Evolutionary conservation across 2,797 vertebrate genomes (phyloP), one percentile per base, ranked within the genome.

Genomic region (Parambassis ranga): DNA sequence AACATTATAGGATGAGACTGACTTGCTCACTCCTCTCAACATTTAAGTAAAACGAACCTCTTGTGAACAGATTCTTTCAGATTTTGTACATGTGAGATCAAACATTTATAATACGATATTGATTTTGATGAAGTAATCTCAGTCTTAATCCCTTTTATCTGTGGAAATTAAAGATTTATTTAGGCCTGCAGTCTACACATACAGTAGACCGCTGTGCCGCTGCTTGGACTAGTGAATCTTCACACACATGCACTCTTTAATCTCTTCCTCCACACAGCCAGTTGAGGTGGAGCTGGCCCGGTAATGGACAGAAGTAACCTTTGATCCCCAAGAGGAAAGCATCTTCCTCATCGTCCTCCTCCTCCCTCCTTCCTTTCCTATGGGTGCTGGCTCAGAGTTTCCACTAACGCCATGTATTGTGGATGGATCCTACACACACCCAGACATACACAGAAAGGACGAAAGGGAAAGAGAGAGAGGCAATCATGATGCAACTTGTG

Each of bases 271-370:
- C 49, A 47, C 41, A 35, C 28, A 46, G 33, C 49, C 43, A 56
- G 35, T 30, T 62, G 32, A 69, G 77, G 56, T 70, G 73, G 72
- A 79, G 43, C 47, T 32, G 32, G 51, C 58, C 65, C 70, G 64
- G 82, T 87, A 89, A 90, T 83, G 75, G 83, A 75, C 38, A 69
- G 63, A 86, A 75, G 52, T 79, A 75, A 80, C 81, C 83, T 86
- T 85, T 89, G 84, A 87, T 69, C 86, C 74, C 61, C 28, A 19
- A 73, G 52, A 84, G 82, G 68, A 90, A 89, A 89, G 62, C 79
- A 71, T 77, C 77, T 87, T 83, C 62, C 46, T 70, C 2, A 0
- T 52, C 51, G 26, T 57, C 71, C 41, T 78, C 69, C 65, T 62
- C 58, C 48, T 55, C 32, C 44, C 36, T 56, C 15, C 41, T 57